Base-by-base conservation (phyloP, 1,140 invertebrate genomes). In the Euglossa dilemma region DNA sequence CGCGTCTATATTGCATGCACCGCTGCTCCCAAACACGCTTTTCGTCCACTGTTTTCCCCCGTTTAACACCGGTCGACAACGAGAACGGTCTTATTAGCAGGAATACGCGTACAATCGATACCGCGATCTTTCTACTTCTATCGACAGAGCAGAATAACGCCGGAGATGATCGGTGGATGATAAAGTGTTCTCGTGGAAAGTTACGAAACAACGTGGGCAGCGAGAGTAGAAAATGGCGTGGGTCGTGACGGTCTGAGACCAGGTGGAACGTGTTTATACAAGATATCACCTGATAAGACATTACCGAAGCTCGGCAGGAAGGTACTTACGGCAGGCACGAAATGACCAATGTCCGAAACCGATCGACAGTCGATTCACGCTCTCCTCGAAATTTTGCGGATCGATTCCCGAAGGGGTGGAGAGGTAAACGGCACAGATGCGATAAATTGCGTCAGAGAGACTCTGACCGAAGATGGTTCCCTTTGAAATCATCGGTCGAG, bases 181-280 rank as follows among this genome's bases (percentile, higher is more conserved):
- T 88, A 89, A 89, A 88, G 86, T 69, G 75, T 72, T 85, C 87
- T 69, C 36, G 57, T 84, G 87, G 77, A 81, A 89, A 83, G 87
- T 89, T 89, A 89, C 87, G 87, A 88, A 89, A 86, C 67, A 84
- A 88, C 84, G 76, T 89, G 87, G 84, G 73, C 84, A 89, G 87
- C 72, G 52, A 75, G 80, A 50, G 86, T 86, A 88, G 87, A 89
- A 88, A 89, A 89, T 84, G 80, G 87, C 88, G 85, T 89, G 88
- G 87, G 85, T 75, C 77, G 85, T 81, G 85, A 79, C 80, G 81
- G 73, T 70, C 77, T 80, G 67, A 70, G 85, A 87, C 87, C 88
- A 89, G 88, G 88, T 89, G 88, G 85, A 88, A 89, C 88, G 75
- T 89, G 87, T 89, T 89, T 89, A 83, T 86, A 89, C 88, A 89